These are phyloP conservation scores for Aleiodes alternator DNA, from an alignment of 2,888 invertebrate species.

Conservation along the genomic window DNA sequence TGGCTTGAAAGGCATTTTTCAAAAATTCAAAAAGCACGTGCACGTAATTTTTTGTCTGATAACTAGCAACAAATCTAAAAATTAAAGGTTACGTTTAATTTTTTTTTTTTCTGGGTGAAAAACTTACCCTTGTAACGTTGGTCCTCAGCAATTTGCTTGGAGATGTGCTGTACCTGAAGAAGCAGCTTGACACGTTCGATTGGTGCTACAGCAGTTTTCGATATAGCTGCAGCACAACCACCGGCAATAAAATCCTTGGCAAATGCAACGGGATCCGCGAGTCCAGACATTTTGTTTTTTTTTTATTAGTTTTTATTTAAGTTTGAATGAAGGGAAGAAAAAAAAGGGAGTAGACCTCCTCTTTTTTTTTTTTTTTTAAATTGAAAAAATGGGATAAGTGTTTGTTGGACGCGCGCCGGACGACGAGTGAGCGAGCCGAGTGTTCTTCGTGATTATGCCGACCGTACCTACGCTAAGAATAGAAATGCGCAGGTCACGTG, in stretches of 20 bases:
- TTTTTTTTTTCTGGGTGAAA: background rate
- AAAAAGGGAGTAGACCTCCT: constrained; percentile 61
- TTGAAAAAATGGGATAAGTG: constrained; percentile 46
- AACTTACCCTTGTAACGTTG: constrained; percentile 92
- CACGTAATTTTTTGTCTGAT: background rate
- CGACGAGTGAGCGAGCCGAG: constrained; percentile 76
- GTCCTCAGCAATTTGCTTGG: constrained; percentile 90
- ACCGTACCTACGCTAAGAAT: constrained; percentile 74
- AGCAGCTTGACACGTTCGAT: constrained; percentile 96
- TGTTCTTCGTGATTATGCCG: constrained; percentile 66
- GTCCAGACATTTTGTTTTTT: constrained; percentile 72
- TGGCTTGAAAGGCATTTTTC: too few species aligned
- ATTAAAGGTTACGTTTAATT: constrained; percentile 21
- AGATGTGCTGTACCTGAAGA: constrained; percentile 95
- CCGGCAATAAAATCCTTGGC: constrained; percentile 94
- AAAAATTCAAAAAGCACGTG: background rate
- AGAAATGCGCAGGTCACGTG: constrained; percentile 72
- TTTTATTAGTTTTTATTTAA: constrained; percentile 61
- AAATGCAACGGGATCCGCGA: constrained; percentile 88
- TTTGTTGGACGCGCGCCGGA: constrained; percentile 78
- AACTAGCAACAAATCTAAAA: background rate
- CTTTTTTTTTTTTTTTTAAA: background rate
- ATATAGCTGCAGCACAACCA: constrained; percentile 93
- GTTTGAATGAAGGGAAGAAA: constrained; percentile 63
- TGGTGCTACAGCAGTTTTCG: constrained; percentile 96